phyloP scores from a whole-genome alignment of 1,140 invertebrate genomes.

The Pachypsylla venusta region DNA sequence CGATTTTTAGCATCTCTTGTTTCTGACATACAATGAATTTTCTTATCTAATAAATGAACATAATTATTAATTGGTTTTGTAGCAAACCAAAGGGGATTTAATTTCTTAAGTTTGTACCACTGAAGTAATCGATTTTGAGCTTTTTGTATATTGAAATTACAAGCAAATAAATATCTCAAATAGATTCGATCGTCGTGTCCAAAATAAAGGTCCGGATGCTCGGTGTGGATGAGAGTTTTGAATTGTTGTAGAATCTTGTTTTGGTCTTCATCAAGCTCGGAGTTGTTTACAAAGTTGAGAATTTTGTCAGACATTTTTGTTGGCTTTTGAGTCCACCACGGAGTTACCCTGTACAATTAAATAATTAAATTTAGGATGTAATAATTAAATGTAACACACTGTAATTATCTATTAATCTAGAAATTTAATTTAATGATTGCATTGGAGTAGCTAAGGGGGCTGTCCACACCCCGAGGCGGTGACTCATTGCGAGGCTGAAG shows the following conservation, averaged over 20 bases:
- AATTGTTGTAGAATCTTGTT: not conserved
- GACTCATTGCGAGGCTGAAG: no score
- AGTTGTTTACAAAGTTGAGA: no score
- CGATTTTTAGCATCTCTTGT: constrained; percentile 27
- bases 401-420: no score
- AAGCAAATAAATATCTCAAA: constrained; percentile 25
- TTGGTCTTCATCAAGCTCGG: not conserved
- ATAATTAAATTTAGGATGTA: no score
- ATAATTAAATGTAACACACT: no score
- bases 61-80: constrained; percentile 22
- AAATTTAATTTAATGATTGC: no score
- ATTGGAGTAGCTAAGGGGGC: no score
- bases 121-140: constrained; percentile 27
- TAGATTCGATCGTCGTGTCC: constrained; percentile 26
- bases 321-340: no score
- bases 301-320: no score
- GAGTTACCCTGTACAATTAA: no score
- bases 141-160: constrained; percentile 24
- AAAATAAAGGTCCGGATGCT: not conserved
- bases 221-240: not conserved
- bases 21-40: constrained; percentile 24
- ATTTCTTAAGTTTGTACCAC: constrained; percentile 23
- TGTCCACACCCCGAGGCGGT: no score
- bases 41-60: constrained; percentile 23
- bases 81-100: constrained; percentile 29